Conservation (phyloP, 37 sponge, comb jelly and placozoan genomes). For the Halichondria panicea region DNA sequence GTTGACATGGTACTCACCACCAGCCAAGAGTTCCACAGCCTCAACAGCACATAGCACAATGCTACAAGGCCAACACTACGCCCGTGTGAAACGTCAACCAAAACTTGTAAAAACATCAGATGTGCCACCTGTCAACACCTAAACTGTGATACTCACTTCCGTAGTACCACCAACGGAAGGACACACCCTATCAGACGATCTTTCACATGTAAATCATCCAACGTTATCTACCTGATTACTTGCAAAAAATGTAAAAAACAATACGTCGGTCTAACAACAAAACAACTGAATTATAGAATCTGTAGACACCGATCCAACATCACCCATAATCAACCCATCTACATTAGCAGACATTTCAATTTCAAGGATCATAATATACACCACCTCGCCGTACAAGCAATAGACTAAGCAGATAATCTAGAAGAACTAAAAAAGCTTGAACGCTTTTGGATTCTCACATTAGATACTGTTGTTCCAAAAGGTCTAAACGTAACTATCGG, state of each 20-base stretch:
- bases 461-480: background rate
- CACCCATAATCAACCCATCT: background rate
- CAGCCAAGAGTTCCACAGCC: too few relatives aligned
- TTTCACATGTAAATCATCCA: conserved; percentile 21
- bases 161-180: conserved; percentile 9
- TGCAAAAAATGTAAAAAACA: conserved; percentile 41
- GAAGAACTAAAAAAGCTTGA: background rate
- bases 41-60: too few relatives aligned
- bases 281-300: conserved; percentile 13
- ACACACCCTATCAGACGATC: conserved; percentile 1
- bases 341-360: conserved; percentile 23
- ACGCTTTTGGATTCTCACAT: conserved; percentile 2
- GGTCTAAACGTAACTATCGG: conserved; percentile 21
- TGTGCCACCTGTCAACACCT: conserved; percentile 39
- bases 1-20: background rate
- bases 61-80: too few relatives aligned
- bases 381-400: conserved; percentile 10
- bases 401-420: background rate
- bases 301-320: conserved; percentile 30
- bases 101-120: too few relatives aligned
- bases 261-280: conserved; percentile 31
- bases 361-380: conserved; percentile 16
- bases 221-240: conserved; percentile 36
- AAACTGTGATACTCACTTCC: background rate
- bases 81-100: too few relatives aligned